These are phyloP conservation scores for Zaprionus lineosus DNA, from an alignment of 2,888 invertebrate species.

Conservation along the genomic window DNA sequence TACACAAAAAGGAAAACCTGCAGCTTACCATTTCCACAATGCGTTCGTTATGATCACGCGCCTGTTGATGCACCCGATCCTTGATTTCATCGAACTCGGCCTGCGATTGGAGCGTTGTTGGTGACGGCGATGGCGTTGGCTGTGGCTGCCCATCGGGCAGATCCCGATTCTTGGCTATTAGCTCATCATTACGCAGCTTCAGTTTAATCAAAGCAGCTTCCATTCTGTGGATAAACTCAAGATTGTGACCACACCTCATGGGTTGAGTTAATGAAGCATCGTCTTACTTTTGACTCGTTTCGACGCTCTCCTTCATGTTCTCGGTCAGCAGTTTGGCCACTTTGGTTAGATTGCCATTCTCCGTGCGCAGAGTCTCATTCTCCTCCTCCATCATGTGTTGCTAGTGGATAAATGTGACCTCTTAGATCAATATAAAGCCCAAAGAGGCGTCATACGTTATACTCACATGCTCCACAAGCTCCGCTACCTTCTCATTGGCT, in stretches of 20 bases:
- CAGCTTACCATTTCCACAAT: constrained; percentile 83
- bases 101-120: constrained; percentile 60
- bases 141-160: constrained; percentile 75
- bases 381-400: constrained; percentile 82
- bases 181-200: constrained; percentile 82
- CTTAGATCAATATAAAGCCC: not conserved
- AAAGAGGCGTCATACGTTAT: not conserved
- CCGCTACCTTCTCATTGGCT: constrained; percentile 83
- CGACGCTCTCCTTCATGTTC: constrained; percentile 83
- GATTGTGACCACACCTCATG: too few relatives aligned
- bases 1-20: not conserved
- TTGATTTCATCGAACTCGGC: constrained; percentile 76
- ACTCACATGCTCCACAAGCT: constrained; percentile 81
- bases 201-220: constrained; percentile 81
- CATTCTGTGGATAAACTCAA: constrained; percentile 69
- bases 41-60: constrained; percentile 81
- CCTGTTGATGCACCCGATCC: constrained; percentile 78
- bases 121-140: constrained; percentile 57
- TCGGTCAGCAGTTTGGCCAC: constrained; percentile 82
- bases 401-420: constrained; percentile 48
- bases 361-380: constrained; percentile 80
- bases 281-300: constrained; percentile 82
- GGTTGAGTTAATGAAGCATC: not conserved
- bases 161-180: constrained; percentile 77
- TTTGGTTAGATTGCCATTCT: constrained; percentile 81